A percentile compares a stretch with the other conserved stretches of the same genome.
These are phyloP conservation scores for Pagetopsis macropterus DNA, from an alignment of 2,797 vertebrate genomes.

Conservation along the genomic window DNA sequence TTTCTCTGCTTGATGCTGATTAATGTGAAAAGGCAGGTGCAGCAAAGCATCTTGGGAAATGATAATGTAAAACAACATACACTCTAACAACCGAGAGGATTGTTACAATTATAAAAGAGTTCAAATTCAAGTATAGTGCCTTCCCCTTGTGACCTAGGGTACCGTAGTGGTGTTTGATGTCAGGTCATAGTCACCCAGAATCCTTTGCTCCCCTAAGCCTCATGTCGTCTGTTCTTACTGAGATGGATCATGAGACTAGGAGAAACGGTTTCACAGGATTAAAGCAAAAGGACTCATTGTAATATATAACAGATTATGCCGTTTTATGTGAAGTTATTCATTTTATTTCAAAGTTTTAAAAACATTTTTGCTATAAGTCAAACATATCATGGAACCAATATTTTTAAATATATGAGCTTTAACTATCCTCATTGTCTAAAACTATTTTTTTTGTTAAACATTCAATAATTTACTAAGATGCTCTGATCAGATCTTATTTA, in stretches of 20 bases:
- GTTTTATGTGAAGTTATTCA: no score
- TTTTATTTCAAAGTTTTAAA: no score
- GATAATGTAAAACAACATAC: not conserved
- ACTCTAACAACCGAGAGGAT: constrained; percentile 5
- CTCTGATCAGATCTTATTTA: no score
- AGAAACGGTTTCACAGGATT: not conserved
- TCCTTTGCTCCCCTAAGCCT: not conserved
- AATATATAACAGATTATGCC: no score
- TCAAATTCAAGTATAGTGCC: not conserved
- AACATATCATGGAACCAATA: no score
- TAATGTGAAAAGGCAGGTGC: constrained; percentile 22
- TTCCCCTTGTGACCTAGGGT: not conserved
- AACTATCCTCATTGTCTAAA: no score
- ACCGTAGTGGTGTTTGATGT: not conserved
- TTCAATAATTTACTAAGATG: no score
- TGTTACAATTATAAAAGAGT: not conserved
- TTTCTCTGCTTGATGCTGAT: constrained; percentile 22
- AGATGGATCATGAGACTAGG: constrained; percentile 4
- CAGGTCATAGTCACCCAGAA: constrained; percentile 29
- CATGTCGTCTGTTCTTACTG: not conserved
- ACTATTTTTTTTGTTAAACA: no score
- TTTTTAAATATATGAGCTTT: no score
- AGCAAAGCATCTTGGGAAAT: not conserved
- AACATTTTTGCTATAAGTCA: no score
- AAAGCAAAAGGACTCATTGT: not conserved